Conservation (phyloP, 2,797 vertebrate genomes). For the Crocidura indochinensis region DNA sequence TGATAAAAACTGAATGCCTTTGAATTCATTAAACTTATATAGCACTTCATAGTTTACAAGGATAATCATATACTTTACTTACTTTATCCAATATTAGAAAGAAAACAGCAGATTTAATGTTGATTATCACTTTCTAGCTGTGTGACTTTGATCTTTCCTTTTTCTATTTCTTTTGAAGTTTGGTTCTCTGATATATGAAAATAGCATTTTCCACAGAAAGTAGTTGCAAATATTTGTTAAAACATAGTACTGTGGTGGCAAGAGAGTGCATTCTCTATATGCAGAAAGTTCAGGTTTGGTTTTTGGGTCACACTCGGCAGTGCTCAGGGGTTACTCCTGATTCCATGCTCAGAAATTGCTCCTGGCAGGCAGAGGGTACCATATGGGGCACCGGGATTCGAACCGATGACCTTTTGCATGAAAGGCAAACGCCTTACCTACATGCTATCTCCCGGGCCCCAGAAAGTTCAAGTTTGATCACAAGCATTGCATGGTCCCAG, state of each 20-base stretch:
- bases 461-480: no score
- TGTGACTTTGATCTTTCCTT: conserved; percentile 12
- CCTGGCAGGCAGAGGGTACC: no score
- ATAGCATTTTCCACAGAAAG: background rate
- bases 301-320: no score
- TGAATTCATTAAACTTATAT: conserved; percentile 16
- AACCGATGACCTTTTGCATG: no score
- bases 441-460: no score
- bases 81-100: conserved; percentile 14
- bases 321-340: no score
- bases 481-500: no score
- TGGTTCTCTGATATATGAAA: conserved; percentile 44
- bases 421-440: no score
- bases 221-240: conserved; percentile 25
- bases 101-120: background rate
- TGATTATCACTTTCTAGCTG: background rate
- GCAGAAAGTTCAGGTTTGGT: no score
- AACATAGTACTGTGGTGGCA: background rate
- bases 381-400: no score
- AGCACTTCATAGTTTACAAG: conserved; percentile 27
- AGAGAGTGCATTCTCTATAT: no score
- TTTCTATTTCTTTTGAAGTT: conserved; percentile 34
- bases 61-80: background rate
- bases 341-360: no score
- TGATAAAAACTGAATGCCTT: conserved; percentile 5